A percentile compares a stretch with the other conserved stretches of the same genome.
Evolutionary conservation across 1,140 invertebrate species (phyloP).

Genomic region (Diabrotica virgifera): DNA sequence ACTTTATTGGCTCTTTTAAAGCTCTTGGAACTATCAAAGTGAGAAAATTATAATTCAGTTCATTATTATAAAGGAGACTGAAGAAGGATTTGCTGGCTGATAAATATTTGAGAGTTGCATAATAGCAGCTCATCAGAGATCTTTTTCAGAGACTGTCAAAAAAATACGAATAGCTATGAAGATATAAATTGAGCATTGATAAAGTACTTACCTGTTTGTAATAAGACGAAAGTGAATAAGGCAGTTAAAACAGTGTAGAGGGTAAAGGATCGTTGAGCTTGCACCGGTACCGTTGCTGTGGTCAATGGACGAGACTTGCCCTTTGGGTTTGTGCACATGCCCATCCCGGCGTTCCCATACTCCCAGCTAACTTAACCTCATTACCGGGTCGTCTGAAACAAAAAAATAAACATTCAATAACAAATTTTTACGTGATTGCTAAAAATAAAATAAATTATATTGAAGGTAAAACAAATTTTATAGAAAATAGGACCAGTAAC

Average conservation of each 20-base stretch:
- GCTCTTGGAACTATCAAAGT: no score
- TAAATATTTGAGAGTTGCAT: no score
- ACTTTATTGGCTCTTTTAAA: no score
- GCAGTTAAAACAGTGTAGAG: slow-evolving; percentile 24
- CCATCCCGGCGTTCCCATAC: slow-evolving; percentile 79
- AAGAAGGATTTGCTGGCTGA: no score
- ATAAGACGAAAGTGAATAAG: slow-evolving; percentile 27
- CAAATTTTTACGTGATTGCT: no score
- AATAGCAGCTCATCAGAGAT: background rate
- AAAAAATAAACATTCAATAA: slow-evolving; percentile 22
- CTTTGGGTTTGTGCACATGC: slow-evolving; percentile 69
- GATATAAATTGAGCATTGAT: background rate
- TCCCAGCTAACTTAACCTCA: slow-evolving; percentile 69
- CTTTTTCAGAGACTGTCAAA: background rate
- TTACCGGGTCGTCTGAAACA: slow-evolving; percentile 63
- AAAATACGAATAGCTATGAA: background rate
- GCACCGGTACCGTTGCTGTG: slow-evolving; percentile 24
- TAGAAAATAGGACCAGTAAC: no score
- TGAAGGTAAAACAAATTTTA: no score
- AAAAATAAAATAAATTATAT: no score
- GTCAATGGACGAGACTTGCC: slow-evolving; percentile 58
- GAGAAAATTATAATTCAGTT: no score
- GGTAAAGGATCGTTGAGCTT: slow-evolving; percentile 13
- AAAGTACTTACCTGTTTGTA: slow-evolving; percentile 30
- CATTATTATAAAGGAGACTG: no score